These are phyloP conservation scores for Oceanodroma leucorhoa DNA, from an alignment of 2,797 vertebrate species.

Conservation along the genomic window DNA sequence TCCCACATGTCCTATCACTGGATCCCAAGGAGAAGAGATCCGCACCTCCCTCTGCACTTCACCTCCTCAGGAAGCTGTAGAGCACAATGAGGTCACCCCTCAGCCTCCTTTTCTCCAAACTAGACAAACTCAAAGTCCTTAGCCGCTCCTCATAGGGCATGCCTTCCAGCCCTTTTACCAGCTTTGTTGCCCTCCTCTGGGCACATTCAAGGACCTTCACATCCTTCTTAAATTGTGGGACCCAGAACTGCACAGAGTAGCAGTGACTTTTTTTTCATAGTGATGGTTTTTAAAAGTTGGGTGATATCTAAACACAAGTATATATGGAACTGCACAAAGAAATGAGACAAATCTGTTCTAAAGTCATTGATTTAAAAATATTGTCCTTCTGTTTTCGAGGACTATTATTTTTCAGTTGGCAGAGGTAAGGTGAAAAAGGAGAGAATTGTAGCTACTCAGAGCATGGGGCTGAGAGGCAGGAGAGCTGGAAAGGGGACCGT, in stretches of 20 bases:
- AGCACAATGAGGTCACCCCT: background rate
- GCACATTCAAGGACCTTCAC: background rate
- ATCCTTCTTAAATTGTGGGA: background rate
- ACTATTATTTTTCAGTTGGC: background rate
- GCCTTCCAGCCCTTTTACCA: background rate
- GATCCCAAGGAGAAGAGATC: background rate
- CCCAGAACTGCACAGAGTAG: background rate
- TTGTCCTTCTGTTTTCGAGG: background rate
- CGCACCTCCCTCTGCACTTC: background rate
- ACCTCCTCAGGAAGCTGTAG: background rate
- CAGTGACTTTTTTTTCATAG: background rate
- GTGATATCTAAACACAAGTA: background rate
- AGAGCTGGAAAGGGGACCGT: background rate
- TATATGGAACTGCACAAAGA: background rate
- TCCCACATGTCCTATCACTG: accelerated
- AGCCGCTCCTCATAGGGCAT: background rate
- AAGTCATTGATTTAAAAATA: background rate
- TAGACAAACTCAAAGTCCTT: background rate
- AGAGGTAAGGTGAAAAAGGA: background rate
- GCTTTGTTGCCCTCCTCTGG: background rate
- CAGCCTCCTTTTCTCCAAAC: background rate
- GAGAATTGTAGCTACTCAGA: background rate
- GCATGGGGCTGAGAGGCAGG: background rate
- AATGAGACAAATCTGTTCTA: background rate
- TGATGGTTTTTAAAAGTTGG: background rate